Conservation (phyloP, 2,113 vertebrate species). For the Genyomyrus donnyi region DNA sequence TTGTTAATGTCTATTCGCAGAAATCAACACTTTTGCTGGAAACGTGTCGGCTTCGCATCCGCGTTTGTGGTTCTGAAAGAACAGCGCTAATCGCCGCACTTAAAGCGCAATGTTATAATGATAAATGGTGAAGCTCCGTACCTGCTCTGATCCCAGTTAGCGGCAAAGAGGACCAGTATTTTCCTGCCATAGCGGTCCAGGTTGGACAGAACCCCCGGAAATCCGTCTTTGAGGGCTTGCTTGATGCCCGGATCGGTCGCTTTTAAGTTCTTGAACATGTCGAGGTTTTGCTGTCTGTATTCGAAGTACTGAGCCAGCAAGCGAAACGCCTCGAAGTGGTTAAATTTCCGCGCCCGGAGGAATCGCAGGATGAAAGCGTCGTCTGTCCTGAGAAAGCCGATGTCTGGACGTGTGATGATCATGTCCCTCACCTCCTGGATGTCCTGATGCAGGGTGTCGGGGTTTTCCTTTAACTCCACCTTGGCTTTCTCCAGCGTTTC, state of each 20-base stretch:
- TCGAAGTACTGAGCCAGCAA: constrained; percentile 96
- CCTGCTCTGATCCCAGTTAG: constrained; percentile 99
- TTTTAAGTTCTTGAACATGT: constrained; percentile 99
- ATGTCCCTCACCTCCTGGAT: constrained; percentile 98
- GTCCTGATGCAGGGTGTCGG: constrained; percentile 93
- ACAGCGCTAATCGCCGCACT: constrained; percentile 34
- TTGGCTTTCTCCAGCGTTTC: constrained; percentile 98
- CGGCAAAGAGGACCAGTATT: constrained; percentile 91
- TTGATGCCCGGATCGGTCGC: constrained; percentile 96
- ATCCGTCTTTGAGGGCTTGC: constrained; percentile 94
- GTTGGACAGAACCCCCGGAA: constrained; percentile 89
- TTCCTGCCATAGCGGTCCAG: constrained; percentile 93
- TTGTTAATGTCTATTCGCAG: neutral
- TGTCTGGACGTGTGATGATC: constrained; percentile 97
- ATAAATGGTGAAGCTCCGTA: constrained; percentile 42
- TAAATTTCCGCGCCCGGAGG: constrained; percentile 91
- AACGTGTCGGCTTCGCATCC: neutral
- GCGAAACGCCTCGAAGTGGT: constrained; percentile 95
- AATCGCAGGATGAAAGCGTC: constrained; percentile 95
- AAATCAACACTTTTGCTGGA: neutral
- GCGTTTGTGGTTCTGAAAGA: constrained; percentile 41
- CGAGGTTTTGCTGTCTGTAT: constrained; percentile 95
- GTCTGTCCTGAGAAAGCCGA: constrained; percentile 95
- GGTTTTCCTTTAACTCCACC: constrained; percentile 93
- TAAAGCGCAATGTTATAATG: neutral